These are phyloP conservation scores for Anoplolepis gracilipes DNA, from an alignment of 1,140 invertebrate species.

Conservation along the genomic window DNA sequence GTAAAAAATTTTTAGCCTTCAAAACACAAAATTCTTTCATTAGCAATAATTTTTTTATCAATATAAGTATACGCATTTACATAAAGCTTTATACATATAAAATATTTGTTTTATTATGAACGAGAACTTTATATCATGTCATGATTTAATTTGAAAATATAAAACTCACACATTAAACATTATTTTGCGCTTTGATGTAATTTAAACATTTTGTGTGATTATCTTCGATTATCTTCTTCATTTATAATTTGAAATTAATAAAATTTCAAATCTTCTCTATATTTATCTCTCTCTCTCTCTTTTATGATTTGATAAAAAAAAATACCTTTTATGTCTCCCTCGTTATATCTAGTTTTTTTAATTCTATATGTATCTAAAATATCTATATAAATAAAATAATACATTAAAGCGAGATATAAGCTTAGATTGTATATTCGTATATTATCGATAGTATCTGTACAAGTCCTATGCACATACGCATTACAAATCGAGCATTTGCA, in stretches of 20 bases:
- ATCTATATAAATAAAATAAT: background rate
- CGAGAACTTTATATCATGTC: background rate
- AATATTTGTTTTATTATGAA: conserved; percentile 6
- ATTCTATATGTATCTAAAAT: background rate
- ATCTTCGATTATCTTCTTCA: background rate
- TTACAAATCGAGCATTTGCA: conserved; percentile 6
- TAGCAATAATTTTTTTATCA: background rate
- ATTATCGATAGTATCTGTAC: conserved; percentile 12
- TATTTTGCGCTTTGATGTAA: too few species aligned
- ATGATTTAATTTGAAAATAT: background rate
- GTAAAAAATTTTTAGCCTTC: background rate
- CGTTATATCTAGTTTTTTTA: too few species aligned
- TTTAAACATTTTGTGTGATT: too few species aligned
- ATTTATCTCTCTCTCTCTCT: background rate
- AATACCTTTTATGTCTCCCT: background rate
- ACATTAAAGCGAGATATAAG: background rate
- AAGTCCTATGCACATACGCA: background rate
- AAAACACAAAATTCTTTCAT: background rate
- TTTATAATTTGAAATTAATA: background rate
- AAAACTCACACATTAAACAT: too few species aligned
- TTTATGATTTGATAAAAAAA: background rate
- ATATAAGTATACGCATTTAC: background rate
- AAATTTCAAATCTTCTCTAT: background rate
- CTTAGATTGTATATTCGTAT: conserved; percentile 3
- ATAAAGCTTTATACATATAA: background rate